phyloP scores from a whole-genome alignment of 2,113 vertebrate genomes.

The Pelecanoides urinatrix region DNA sequence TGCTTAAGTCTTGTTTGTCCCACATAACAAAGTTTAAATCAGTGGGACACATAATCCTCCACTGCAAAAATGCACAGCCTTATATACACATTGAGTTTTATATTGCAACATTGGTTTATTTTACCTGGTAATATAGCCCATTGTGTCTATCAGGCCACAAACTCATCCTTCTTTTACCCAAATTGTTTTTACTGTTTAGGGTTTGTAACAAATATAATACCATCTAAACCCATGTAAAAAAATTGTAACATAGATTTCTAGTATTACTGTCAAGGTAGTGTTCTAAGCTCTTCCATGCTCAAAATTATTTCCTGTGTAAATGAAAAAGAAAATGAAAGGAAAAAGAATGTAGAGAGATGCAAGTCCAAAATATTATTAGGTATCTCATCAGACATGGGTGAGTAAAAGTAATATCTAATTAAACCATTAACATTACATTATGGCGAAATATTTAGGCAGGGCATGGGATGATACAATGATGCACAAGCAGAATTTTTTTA shows the following conservation, averaged over 20 bases:
- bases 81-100: neutral
- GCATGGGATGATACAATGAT: neutral
- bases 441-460: neutral
- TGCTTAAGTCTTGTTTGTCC: neutral
- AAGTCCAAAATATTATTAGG: neutral
- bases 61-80: neutral
- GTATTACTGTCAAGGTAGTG: neutral
- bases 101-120: neutral
- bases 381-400: neutral
- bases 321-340: neutral
- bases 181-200: neutral
- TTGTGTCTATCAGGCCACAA: neutral
- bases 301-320: neutral
- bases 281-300: neutral
- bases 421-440: neutral
- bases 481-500: neutral
- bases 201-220: neutral
- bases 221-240: neutral
- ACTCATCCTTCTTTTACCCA: neutral
- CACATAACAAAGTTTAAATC: neutral
- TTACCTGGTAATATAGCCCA: neutral
- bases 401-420: neutral
- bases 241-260: neutral
- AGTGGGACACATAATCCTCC: neutral
- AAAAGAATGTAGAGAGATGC: neutral